These are phyloP conservation scores for Antigone vipio DNA, from an alignment of 2,113 vertebrate species.

Conservation along the genomic window DNA sequence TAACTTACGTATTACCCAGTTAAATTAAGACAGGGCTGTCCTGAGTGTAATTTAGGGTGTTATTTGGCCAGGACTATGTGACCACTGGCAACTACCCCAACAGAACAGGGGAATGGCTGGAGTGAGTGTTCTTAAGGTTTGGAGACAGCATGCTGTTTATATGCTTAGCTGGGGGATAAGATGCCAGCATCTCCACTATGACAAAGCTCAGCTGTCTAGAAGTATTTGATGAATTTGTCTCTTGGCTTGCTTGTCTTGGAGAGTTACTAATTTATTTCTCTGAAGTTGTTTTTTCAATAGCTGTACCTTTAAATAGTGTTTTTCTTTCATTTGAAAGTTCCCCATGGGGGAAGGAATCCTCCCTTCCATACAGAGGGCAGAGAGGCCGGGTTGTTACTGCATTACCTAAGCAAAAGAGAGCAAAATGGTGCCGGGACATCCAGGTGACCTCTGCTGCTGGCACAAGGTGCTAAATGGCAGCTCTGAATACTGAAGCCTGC, in stretches of 20 bases:
- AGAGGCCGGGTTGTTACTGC: neutral
- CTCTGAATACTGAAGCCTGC: neutral
- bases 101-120: neutral
- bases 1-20: neutral
- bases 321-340: constrained; percentile 30
- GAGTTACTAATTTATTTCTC: neutral
- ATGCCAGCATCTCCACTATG: constrained; percentile 33
- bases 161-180: neutral
- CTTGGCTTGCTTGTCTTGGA: constrained; percentile 54
- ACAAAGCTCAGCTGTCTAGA: constrained; percentile 46
- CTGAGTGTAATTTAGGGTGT: neutral
- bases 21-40: neutral
- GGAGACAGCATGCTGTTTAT: constrained; percentile 40
- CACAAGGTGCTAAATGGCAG: neutral
- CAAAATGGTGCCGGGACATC: neutral
- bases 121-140: neutral
- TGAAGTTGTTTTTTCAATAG: constrained; percentile 45
- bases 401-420: neutral
- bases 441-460: neutral
- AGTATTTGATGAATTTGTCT: constrained; percentile 29
- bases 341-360: neutral
- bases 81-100: neutral
- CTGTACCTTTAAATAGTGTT: constrained; percentile 27
- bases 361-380: neutral
- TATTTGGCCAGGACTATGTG: neutral